Evolutionary conservation across 2,113 vertebrate species (phyloP).

Genomic region (Takifugu flavidus): DNA sequence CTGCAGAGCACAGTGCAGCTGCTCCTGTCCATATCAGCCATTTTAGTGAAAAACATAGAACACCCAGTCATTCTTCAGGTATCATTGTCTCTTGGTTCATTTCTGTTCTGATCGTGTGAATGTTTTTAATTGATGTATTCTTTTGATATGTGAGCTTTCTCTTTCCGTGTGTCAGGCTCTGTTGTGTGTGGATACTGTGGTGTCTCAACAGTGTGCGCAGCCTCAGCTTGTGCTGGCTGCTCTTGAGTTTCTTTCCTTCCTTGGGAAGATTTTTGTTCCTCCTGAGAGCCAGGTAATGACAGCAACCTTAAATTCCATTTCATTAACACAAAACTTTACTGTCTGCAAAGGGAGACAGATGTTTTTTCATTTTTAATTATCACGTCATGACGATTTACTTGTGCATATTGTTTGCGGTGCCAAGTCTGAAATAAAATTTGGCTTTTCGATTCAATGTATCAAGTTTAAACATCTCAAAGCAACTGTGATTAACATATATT

Average conservation of each 20-base stretch:
- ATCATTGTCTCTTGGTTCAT: slow-evolving; percentile 2
- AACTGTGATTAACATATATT: too few relatives aligned
- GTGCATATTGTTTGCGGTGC: too few relatives aligned
- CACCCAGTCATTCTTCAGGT: slow-evolving; percentile 82
- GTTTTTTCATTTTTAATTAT: too few relatives aligned
- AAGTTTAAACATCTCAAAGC: too few relatives aligned
- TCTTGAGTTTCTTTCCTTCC: slow-evolving; percentile 80
- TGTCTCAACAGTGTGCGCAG: slow-evolving; percentile 74
- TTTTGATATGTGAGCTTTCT: not conserved
- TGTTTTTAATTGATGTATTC: too few relatives aligned
- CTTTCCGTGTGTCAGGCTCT: slow-evolving; percentile 77
- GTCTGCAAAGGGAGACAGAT: too few relatives aligned
- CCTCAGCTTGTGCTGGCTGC: slow-evolving; percentile 73
- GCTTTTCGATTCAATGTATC: too few relatives aligned
- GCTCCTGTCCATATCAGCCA: slow-evolving; percentile 78
- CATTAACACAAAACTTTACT: not conserved
- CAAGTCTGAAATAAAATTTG: too few relatives aligned
- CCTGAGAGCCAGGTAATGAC: slow-evolving; percentile 79
- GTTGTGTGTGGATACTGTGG: slow-evolving; percentile 73
- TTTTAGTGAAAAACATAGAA: slow-evolving; percentile 78
- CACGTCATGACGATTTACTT: too few relatives aligned
- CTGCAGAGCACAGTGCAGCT: slow-evolving; percentile 78
- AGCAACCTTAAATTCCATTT: not conserved
- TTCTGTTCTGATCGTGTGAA: not conserved
- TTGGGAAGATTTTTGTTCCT: slow-evolving; percentile 83